Conservation (phyloP, 1,140 invertebrate species). For the Drepana arcuata region DNA sequence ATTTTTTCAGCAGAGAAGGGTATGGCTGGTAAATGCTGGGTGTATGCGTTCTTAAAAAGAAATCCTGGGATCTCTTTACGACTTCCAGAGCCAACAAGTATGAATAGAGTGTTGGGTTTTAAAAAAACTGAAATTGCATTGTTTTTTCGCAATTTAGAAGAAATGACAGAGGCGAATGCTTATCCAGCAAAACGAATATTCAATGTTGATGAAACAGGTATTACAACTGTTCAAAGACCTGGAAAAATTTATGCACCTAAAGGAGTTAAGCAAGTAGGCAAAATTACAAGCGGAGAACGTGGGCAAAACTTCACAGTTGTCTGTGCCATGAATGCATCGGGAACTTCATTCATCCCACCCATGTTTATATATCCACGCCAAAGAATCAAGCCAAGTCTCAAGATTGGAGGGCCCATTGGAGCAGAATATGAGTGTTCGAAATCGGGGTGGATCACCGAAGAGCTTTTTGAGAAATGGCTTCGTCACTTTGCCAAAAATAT, state of each 20-base stretch:
- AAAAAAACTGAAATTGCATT: slow-evolving; percentile 18
- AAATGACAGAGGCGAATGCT: slow-evolving; percentile 20
- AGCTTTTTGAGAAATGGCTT: slow-evolving; percentile 9
- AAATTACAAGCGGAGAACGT: slow-evolving; percentile 54
- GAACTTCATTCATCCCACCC: slow-evolving; percentile 21
- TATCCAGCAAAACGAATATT: slow-evolving; percentile 29
- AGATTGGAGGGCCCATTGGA: slow-evolving; percentile 5
- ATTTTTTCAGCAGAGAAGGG: background rate
- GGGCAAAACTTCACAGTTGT: slow-evolving; percentile 51
- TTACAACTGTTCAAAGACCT: slow-evolving; percentile 59
- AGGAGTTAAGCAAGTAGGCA: slow-evolving; percentile 36
- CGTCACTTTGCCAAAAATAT: slow-evolving; percentile 7
- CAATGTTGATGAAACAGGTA: slow-evolving; percentile 59
- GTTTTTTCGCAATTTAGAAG: slow-evolving; percentile 21
- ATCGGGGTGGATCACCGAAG: slow-evolving; percentile 11
- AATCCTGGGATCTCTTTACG: slow-evolving; percentile 12
- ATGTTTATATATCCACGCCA: slow-evolving; percentile 27
- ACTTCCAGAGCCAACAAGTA: slow-evolving; percentile 24
- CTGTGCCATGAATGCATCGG: slow-evolving; percentile 39
- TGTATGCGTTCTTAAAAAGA: slow-evolving; percentile 2
- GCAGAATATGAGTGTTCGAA: background rate
- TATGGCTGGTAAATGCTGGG: slow-evolving; percentile 1
- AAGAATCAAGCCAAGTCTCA: background rate
- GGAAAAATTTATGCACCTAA: slow-evolving; percentile 38
- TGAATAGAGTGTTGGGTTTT: slow-evolving; percentile 24